Conservation (phyloP, 2,888 invertebrate species). For the Anticlea derivata region DNA sequence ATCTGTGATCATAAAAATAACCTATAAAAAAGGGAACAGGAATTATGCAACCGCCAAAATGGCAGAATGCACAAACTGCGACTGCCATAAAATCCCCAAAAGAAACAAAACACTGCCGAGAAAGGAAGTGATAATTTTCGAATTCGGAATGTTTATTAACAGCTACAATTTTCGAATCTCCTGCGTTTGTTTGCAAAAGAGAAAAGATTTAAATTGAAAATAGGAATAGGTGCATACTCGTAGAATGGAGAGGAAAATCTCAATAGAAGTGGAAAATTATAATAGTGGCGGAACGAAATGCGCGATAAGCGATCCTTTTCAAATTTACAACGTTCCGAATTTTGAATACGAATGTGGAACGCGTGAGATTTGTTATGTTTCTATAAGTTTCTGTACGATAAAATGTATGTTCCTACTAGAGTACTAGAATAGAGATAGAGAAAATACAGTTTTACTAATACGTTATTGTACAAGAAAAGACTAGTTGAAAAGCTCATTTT, state of each 20-base stretch:
- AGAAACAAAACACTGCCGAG: slow-evolving; percentile 11
- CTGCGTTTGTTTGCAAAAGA: background rate
- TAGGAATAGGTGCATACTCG: too few species aligned
- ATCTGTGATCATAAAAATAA: slow-evolving; percentile 10
- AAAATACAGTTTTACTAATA: too few species aligned
- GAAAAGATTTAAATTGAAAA: slow-evolving; percentile 2
- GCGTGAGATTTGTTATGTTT: too few species aligned
- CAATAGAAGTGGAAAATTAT: slow-evolving; percentile 1
- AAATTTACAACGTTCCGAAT: slow-evolving; percentile 6
- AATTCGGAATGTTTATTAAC: slow-evolving; percentile 16
- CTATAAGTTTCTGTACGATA: too few species aligned
- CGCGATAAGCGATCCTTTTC: slow-evolving; percentile 6
- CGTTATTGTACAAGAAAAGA: too few species aligned
- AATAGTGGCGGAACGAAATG: background rate
- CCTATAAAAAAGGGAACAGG: slow-evolving; percentile 3
- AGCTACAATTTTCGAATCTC: slow-evolving; percentile 8
- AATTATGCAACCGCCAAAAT: slow-evolving; percentile 16
- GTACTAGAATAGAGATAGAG: too few species aligned
- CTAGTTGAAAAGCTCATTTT: too few species aligned
- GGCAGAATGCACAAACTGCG: slow-evolving; percentile 20
- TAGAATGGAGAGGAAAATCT: slow-evolving; percentile 1
- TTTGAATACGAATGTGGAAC: background rate
- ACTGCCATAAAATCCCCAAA: slow-evolving; percentile 17
- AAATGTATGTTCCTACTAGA: too few species aligned
- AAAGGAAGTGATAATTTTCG: slow-evolving; percentile 19